Evolutionary conservation across 2,797 vertebrate species (phyloP).

Genomic region (Helarctos malayanus): DNA sequence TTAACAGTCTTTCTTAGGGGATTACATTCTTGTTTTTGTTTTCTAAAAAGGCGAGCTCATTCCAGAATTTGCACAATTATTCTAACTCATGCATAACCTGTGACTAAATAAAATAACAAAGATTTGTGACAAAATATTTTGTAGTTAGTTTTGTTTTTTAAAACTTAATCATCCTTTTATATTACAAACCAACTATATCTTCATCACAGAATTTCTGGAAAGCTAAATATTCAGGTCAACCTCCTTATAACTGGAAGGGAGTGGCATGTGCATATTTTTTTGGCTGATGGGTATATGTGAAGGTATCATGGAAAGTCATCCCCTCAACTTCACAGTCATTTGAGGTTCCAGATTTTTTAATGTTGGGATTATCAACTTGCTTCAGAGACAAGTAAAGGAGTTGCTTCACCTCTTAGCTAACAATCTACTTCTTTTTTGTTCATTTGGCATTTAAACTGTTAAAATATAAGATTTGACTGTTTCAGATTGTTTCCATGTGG

Average conservation of each 20-base stretch:
- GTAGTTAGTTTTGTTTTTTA: slow-evolving; percentile 1
- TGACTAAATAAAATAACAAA: slow-evolving; percentile 60
- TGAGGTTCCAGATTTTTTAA: background rate
- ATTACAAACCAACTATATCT: slow-evolving; percentile 1
- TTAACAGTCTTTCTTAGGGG: slow-evolving; percentile 48
- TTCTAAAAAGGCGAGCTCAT: slow-evolving; percentile 52
- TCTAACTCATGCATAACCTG: slow-evolving; percentile 26
- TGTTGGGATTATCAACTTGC: background rate
- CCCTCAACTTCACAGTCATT: background rate
- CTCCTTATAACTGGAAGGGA: background rate
- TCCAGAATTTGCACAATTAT: slow-evolving; percentile 59
- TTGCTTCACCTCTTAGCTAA: background rate
- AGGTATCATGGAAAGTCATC: background rate
- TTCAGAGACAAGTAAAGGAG: background rate
- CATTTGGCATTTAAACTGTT: background rate
- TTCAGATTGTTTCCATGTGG: background rate
- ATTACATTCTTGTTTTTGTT: slow-evolving; percentile 68
- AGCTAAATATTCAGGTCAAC: background rate
- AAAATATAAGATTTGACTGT: background rate
- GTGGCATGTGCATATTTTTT: background rate
- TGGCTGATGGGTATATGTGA: background rate
- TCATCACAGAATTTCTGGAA: background rate
- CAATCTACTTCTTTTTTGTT: background rate
- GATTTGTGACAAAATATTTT: slow-evolving; percentile 29
- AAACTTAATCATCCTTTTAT: slow-evolving; percentile 4